Base-by-base conservation (phyloP, 2,888 invertebrate species). In the Acleris literana region DNA sequence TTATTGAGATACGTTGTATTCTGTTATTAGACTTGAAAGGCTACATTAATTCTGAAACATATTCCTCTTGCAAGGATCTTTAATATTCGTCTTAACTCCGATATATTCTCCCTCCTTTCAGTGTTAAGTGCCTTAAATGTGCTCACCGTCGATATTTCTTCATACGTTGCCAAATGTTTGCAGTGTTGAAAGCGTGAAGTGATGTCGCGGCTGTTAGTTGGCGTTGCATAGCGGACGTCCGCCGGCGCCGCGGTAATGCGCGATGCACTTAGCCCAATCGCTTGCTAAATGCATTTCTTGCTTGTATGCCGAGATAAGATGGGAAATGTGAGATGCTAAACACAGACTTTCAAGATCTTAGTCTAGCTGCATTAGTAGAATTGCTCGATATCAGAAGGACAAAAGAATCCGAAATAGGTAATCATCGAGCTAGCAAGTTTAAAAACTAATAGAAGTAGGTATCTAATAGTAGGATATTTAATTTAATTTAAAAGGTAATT, bases 241-340 rank as follows among this genome's bases (percentile, higher is more conserved):
- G 90, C 83, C 89, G 88, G 89, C 90, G 88, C 78, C 89, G 84
- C 82, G 79, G 87, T 90, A 90, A 90, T 89, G 88, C 87, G 81
- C 79, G 74, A 60, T 84, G 87, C 90, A 89, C 89, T 89, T 88
- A 88, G 84, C 81, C 69, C 53, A 67, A 68, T 64, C 68, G 59
- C 60, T 51, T 72, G 67, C 79, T 76, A 77, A 81, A 82, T 80
- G 80, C 76, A 55, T 39, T 51, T 49, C 52, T 61, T 46, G 39
- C 48, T 49, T 54, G 51, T 71, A 67, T 64, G 68, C 64, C 64
- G 65, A 66, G 69, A 68, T 69, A 66, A 69, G 69, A 25, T 43
- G 16, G 44, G 44, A 33, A 52, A 56, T 44, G 22, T 33, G 6
- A 44, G 44, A n/a, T 46, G 46, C 46, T 46, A 44, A 54, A 54